Conservation (phyloP, 2,888 invertebrate genomes). For the Leptinotarsa rubiginosa region DNA sequence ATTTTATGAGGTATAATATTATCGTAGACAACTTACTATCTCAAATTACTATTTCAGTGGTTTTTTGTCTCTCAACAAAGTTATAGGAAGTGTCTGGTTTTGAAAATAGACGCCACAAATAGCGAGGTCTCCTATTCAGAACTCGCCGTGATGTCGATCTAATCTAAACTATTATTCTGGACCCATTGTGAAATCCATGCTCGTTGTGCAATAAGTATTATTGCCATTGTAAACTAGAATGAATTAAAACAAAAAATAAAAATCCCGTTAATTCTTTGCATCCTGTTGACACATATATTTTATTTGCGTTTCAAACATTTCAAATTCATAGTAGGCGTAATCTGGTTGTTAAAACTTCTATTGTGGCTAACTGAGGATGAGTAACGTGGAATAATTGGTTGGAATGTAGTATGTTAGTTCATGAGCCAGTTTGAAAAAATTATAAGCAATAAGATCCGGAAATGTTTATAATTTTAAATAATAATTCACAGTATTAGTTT, state of each 20-base stretch:
- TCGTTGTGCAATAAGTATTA: background rate
- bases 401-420: conserved; percentile 27
- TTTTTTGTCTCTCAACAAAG: too few relatives aligned
- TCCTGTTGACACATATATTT: conserved; percentile 24
- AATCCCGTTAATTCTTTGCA: background rate
- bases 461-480: too few relatives aligned
- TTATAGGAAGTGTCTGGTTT: too few relatives aligned
- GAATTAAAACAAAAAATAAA: conserved; percentile 14
- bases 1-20: too few relatives aligned
- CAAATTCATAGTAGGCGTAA: conserved; percentile 29
- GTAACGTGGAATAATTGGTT: conserved; percentile 26
- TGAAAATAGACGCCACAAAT: too few relatives aligned
- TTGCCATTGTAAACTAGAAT: background rate
- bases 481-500: background rate
- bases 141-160: background rate
- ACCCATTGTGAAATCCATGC: background rate
- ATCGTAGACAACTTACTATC: too few relatives aligned
- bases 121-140: too few relatives aligned
- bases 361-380: conserved; percentile 23
- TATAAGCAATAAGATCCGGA: too few relatives aligned
- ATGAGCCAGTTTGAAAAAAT: conserved; percentile 16
- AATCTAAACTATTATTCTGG: background rate
- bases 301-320: conserved; percentile 17
- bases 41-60: too few relatives aligned
- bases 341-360: conserved; percentile 18